Evolutionary conservation across 2,888 invertebrate species (phyloP).

Genomic region (Lasioglossum zephyrum): DNA sequence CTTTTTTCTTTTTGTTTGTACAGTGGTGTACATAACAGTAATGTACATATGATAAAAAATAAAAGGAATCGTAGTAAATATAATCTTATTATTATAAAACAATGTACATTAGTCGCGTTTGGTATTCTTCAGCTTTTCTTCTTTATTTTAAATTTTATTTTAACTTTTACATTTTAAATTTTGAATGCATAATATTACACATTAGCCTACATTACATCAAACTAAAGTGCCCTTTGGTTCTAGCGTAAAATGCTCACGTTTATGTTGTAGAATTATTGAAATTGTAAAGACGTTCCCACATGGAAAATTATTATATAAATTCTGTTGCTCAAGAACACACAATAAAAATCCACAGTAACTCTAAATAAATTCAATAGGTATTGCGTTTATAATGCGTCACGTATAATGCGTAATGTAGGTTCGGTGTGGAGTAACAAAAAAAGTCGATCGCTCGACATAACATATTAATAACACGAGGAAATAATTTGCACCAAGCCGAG

Average conservation of each 20-base stretch:
- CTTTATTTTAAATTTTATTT: too few relatives aligned
- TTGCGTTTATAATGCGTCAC: too few relatives aligned
- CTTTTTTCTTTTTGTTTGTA: too few relatives aligned
- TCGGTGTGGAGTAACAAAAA: background rate
- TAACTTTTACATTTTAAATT: too few relatives aligned
- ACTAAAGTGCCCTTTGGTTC: too few relatives aligned
- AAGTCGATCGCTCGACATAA: background rate
- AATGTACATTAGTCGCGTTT: background rate
- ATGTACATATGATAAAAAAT: background rate
- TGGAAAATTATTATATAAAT: background rate
- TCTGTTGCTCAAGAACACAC: background rate
- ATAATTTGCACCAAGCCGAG: background rate
- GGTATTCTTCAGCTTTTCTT: background rate
- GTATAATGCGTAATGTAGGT: background rate
- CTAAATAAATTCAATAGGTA: background rate
- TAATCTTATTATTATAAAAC: background rate
- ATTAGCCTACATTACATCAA: too few relatives aligned
- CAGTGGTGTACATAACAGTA: too few relatives aligned
- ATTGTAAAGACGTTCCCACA: background rate
- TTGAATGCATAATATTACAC: too few relatives aligned
- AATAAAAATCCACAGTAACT: background rate
- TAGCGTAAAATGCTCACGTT: background rate
- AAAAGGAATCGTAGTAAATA: background rate
- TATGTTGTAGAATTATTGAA: background rate
- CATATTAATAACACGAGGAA: slow-evolving; percentile 10